Percentiles rank a stretch among this genome's conserved stretches.
Conservation (phyloP, 2,888 invertebrate species). For the Drosophila diplacantha region DNA sequence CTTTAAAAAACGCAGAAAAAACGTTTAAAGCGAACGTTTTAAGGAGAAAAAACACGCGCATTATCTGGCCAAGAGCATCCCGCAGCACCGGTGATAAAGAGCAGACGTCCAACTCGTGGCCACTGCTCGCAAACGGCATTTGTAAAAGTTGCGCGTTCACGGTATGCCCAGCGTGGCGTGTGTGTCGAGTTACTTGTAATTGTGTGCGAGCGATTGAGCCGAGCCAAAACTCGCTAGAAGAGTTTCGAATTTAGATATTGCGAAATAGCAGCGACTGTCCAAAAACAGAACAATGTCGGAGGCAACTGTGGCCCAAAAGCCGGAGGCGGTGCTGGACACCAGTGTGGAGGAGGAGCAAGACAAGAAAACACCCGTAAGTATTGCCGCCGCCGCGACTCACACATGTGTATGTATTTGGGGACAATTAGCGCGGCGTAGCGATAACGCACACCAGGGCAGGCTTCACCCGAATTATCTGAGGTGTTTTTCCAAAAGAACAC, state of each 20-base stretch:
- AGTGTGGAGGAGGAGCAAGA: slow-evolving; percentile 47
- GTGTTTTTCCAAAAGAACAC: slow-evolving; percentile 58
- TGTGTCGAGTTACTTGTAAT: slow-evolving; percentile 59
- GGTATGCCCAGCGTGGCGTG: slow-evolving; percentile 65
- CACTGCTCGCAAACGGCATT: slow-evolving; percentile 44
- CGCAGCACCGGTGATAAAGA: slow-evolving; percentile 22
- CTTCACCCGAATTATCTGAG: slow-evolving; percentile 26
- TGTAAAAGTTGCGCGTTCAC: slow-evolving; percentile 67
- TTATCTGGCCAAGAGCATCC: slow-evolving; percentile 14
- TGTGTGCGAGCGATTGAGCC: slow-evolving; percentile 44
- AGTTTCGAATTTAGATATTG: slow-evolving; percentile 46
- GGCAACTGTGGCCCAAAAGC: slow-evolving; percentile 59
- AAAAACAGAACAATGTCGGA: slow-evolving; percentile 62
- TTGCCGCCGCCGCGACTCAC: slow-evolving; percentile 13
- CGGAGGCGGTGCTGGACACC: slow-evolving; percentile 48
- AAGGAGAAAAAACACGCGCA: slow-evolving; percentile 32
- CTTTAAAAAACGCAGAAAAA: slow-evolving; percentile 44
- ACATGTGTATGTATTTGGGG: slow-evolving; percentile 36
- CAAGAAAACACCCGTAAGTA: slow-evolving; percentile 74
- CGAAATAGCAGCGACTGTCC: slow-evolving; percentile 41
- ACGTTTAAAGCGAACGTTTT: slow-evolving; percentile 32
- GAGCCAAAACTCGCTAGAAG: slow-evolving; percentile 48
- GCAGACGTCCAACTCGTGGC: slow-evolving; percentile 8
- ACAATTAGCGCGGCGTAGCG: slow-evolving; percentile 66
- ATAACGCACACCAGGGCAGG: slow-evolving; percentile 55